These are phyloP conservation scores for Apoda limacodes DNA, from an alignment of 2,888 invertebrate species.

Conservation along the genomic window DNA sequence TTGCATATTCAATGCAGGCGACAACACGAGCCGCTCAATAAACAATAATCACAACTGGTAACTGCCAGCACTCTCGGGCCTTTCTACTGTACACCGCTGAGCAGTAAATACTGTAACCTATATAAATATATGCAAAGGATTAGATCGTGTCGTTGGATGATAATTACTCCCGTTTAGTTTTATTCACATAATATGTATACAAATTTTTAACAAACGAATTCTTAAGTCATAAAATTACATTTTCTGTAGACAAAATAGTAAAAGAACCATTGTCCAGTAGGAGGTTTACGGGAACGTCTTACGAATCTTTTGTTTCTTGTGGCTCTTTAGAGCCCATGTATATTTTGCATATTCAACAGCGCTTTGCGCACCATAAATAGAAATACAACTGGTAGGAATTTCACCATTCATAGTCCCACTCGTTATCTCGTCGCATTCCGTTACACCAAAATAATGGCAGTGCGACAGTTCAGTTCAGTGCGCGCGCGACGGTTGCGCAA, in stretches of 20 bases:
- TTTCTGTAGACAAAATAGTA: too few species aligned
- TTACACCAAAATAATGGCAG: slow-evolving; percentile 27
- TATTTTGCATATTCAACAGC: slow-evolving; percentile 15
- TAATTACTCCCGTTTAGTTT: too few species aligned
- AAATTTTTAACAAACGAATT: too few species aligned
- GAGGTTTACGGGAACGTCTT: too few species aligned
- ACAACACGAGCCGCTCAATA: slow-evolving; percentile 20
- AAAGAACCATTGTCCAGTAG: too few species aligned
- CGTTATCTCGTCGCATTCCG: slow-evolving; percentile 22
- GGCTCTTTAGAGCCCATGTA: slow-evolving; percentile 9
- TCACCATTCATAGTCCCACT: slow-evolving; percentile 31
- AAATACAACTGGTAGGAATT: slow-evolving; percentile 35
- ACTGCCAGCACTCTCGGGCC: slow-evolving; percentile 3
- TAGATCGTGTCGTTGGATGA: too few species aligned
- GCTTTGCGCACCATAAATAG: slow-evolving; percentile 25
- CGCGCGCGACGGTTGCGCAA: slow-evolving; percentile 26
- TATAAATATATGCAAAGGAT: too few species aligned
- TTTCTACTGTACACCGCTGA: slow-evolving; percentile 1
- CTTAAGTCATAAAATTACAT: too few species aligned
- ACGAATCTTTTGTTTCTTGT: slow-evolving; percentile 1
- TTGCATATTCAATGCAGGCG: slow-evolving; percentile 25
- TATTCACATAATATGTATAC: too few species aligned
- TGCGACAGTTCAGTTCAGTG: slow-evolving; percentile 13
- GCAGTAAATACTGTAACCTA: too few species aligned
- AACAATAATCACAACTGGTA: slow-evolving; percentile 20